phyloP scores from a whole-genome alignment of 2,888 invertebrate genomes.

The Lamproptera curius region DNA sequence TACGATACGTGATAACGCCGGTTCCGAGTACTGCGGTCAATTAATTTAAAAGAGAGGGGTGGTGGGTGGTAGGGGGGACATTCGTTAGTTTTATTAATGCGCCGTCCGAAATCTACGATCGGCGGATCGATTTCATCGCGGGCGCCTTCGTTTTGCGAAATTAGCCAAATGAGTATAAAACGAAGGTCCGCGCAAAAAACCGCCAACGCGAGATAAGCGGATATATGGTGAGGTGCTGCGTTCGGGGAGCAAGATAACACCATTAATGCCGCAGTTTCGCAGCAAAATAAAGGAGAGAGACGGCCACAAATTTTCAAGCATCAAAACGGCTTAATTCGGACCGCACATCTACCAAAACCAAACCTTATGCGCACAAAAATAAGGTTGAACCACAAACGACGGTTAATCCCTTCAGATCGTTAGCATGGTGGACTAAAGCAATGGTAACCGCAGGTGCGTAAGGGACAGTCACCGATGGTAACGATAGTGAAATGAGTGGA shows the following conservation, averaged over 20 bases:
- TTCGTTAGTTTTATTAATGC: slow-evolving; percentile 77
- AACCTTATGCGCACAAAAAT: slow-evolving; percentile 15
- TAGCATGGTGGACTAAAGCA: slow-evolving; percentile 25
- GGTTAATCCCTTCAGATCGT: slow-evolving; percentile 18
- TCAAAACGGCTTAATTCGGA: slow-evolving; percentile 17
- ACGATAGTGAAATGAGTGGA: slow-evolving; percentile 75
- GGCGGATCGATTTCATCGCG: slow-evolving; percentile 60
- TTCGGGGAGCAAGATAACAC: slow-evolving; percentile 74
- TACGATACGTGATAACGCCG: slow-evolving; percentile 56
- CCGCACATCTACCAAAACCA: slow-evolving; percentile 15
- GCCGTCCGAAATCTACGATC: slow-evolving; percentile 70
- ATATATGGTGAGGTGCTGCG: slow-evolving; percentile 77
- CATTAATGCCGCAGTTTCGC: slow-evolving; percentile 73
- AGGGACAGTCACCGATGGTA: slow-evolving; percentile 62
- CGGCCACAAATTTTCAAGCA: slow-evolving; percentile 31
- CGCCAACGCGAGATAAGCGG: slow-evolving; percentile 76
- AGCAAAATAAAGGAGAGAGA: slow-evolving; percentile 66
- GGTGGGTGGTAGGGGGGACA: too few species aligned
- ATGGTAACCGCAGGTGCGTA: slow-evolving; percentile 44
- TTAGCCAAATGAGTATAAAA: slow-evolving; percentile 76
- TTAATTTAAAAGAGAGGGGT: slow-evolving; percentile 76
- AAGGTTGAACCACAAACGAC: slow-evolving; percentile 20
- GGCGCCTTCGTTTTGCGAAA: slow-evolving; percentile 74
- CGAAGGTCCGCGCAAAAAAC: slow-evolving; percentile 70
- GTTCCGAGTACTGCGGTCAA: slow-evolving; percentile 64